Base-by-base conservation (phyloP, 2,888 invertebrate species). In the Crocallis elinguaria region DNA sequence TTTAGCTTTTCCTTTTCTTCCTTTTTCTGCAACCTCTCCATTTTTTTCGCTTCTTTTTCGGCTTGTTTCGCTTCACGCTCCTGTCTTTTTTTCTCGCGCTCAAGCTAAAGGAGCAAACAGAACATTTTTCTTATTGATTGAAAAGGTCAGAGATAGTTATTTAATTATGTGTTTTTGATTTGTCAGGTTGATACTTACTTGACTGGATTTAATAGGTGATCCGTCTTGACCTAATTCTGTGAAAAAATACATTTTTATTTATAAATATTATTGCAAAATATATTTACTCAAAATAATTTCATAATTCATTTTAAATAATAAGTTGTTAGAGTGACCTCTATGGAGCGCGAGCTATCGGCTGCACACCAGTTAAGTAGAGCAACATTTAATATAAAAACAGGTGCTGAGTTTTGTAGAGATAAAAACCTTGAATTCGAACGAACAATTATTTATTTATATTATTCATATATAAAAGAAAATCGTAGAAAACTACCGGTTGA, bases 11-110 rank as follows among this genome's bases (percentile, higher is more conserved):
- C 85, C 57, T 92, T 88, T 66, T 92, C 92, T 66, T 91, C 92
- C 57, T 86, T 90, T 75, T 88, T 89, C 57, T 90, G 91, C 43
- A 92, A 61, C 1, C 92, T 77, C 41, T 93, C 93, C 6, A 86
- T 60, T 44, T 82, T 79, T 36, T 83, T 82, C 9, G 91, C 89
- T 67, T 92, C 92, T 29, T 93, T 93, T 35, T 92, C 91, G 0
- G 86, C 84, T 52, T 79, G 76, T 62, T 90, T 90, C 13, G 88
- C 88, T 74, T 93, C 92, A 9, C 86, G 84, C 66, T 93, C 93
- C 65, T 88, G 91, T 0, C 92, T 79, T 59, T 92, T 92, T 67
- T 92, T 93, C 53, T 93, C 93, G 42, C 92, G 86, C 69, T 93
- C 93, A 32, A 86, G 71, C 86, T 93, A 16, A 14, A 14, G 14